These are phyloP conservation scores for Holotrichia oblita DNA, from an alignment of 1,140 invertebrate genomes.

Conservation along the genomic window DNA sequence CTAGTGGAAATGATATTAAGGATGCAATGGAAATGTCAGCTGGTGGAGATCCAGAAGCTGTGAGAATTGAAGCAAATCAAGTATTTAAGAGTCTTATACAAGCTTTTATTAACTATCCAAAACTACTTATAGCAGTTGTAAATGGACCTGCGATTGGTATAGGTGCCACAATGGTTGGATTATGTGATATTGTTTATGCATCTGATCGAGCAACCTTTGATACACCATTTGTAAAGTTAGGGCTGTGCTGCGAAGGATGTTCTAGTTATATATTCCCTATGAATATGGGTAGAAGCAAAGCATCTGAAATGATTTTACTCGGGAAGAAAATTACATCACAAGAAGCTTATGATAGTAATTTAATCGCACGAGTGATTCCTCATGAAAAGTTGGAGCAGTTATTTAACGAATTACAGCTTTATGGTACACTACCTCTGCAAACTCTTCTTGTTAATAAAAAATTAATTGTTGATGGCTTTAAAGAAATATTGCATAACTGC, in stretches of 20 bases:
- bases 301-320: conserved; percentile 82
- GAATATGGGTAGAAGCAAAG: conserved; percentile 82
- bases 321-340: conserved; percentile 80
- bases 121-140: conserved; percentile 86
- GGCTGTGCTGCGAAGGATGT: conserved; percentile 85
- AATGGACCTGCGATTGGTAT: conserved; percentile 97
- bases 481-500: conserved; percentile 46
- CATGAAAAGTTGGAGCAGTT: conserved; percentile 50
- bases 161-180: conserved; percentile 79
- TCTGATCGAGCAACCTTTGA: conserved; percentile 84
- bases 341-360: conserved; percentile 54
- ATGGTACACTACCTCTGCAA: conserved; percentile 52
- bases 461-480: conserved; percentile 50
- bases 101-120: conserved; percentile 87
- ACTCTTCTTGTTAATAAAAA: conserved; percentile 54
- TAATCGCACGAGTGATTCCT: conserved; percentile 54
- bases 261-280: conserved; percentile 85
- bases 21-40: conserved; percentile 45
- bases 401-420: conserved; percentile 50
- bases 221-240: conserved; percentile 85
- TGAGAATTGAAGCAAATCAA: conserved; percentile 32
- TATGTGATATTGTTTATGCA: conserved; percentile 92
- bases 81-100: conserved; percentile 71
- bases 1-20: conserved; percentile 88
- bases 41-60: conserved; percentile 31